Conservation (phyloP, 1,140 invertebrate genomes). For the Diabrotica virgifera region DNA sequence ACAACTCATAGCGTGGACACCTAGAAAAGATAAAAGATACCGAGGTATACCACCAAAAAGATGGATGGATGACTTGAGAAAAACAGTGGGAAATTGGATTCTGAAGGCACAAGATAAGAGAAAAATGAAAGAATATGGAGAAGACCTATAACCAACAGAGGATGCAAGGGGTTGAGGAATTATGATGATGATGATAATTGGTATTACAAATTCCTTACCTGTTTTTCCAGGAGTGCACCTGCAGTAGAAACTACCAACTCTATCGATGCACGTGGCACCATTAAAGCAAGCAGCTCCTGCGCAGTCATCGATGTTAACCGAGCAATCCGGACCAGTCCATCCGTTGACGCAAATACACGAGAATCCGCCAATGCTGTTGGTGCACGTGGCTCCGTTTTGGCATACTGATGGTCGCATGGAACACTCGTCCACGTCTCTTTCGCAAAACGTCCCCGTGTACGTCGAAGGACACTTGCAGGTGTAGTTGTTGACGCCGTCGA, state of each 20-base stretch:
- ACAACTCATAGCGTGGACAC: too few relatives aligned
- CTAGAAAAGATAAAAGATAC: too few relatives aligned
- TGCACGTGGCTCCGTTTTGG: conserved; percentile 93
- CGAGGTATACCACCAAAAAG: too few relatives aligned
- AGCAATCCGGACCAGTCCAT: conserved; percentile 89
- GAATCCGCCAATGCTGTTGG: conserved; percentile 84
- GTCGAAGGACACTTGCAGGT: conserved; percentile 84
- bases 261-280: conserved; percentile 93
- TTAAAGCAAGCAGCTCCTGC: conserved; percentile 91
- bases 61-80: too few relatives aligned
- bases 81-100: too few relatives aligned
- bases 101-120: too few relatives aligned
- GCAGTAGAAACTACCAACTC: conserved; percentile 92
- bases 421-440: conserved; percentile 78
- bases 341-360: conserved; percentile 96
- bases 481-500: conserved; percentile 84
- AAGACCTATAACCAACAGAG: too few relatives aligned
- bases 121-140: too few relatives aligned
- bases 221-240: conserved; percentile 94
- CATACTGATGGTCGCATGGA: conserved; percentile 78
- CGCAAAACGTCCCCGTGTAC: conserved; percentile 81
- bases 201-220: conserved; percentile 52
- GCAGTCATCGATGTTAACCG: conserved; percentile 92
- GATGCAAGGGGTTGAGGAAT: too few relatives aligned
- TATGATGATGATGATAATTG: too few relatives aligned